Evolutionary conservation across 2,888 invertebrate species (phyloP).

Genomic region (Nomada goodeniana): DNA sequence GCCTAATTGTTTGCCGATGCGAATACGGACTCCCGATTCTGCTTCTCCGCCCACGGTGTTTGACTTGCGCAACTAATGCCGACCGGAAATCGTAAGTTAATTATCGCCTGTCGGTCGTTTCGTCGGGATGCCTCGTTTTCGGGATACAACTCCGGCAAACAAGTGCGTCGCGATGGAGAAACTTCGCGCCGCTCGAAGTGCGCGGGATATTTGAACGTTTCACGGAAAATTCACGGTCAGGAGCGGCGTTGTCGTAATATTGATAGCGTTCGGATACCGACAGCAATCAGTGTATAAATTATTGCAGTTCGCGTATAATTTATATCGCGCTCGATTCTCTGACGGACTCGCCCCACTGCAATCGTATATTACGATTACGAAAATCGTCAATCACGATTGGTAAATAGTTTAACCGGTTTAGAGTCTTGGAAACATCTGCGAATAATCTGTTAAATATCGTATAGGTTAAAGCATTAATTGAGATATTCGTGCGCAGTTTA

Average conservation of each 20-base stretch:
- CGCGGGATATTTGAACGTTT: neutral
- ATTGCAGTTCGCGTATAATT: too few relatives aligned
- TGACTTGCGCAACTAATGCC: constrained; percentile 63
- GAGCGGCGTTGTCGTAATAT: neutral
- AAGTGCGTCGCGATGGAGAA: constrained; percentile 26
- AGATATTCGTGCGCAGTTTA: neutral
- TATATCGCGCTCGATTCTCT: neutral
- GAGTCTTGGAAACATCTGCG: too few relatives aligned
- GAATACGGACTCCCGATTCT: constrained; percentile 63
- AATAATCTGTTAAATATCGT: neutral
- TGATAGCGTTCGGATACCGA: too few relatives aligned
- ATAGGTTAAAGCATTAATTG: neutral
- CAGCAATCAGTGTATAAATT: too few relatives aligned
- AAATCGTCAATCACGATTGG: too few relatives aligned
- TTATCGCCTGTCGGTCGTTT: constrained; percentile 55
- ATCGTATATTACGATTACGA: too few relatives aligned
- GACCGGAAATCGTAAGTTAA: constrained; percentile 69
- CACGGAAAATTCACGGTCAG: constrained; percentile 9
- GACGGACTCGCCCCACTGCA: neutral
- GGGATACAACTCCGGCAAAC: constrained; percentile 31
- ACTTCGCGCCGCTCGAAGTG: constrained; percentile 20
- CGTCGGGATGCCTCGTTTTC: constrained; percentile 36
- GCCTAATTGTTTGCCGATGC: constrained; percentile 74
- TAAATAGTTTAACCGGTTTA: too few relatives aligned
- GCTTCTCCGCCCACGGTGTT: constrained; percentile 59